These are phyloP conservation scores for Callyntrura guangdongensis DNA, from an alignment of 2,888 invertebrate species.

Conservation along the genomic window DNA sequence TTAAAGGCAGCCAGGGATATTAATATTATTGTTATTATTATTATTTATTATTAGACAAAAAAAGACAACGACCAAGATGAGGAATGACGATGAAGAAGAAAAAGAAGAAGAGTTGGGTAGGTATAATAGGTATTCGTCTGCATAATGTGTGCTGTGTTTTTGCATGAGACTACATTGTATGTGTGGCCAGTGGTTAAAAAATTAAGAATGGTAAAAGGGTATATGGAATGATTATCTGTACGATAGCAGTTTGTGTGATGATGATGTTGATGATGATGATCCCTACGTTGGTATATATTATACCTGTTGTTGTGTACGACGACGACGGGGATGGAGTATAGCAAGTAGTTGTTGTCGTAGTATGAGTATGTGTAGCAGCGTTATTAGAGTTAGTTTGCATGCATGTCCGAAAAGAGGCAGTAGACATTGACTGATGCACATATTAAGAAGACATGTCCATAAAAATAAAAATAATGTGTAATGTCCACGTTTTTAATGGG, in stretches of 20 bases:
- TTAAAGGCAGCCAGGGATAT: conserved; percentile 64
- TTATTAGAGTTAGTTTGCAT: conserved; percentile 1
- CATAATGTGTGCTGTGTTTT: background rate
- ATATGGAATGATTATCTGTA: too few relatives aligned
- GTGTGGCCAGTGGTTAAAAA: background rate
- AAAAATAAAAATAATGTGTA: conserved; percentile 78
- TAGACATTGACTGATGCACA: conserved; percentile 79
- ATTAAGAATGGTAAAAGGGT: too few relatives aligned
- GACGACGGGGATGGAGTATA: background rate
- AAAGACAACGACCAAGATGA: background rate
- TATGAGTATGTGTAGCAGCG: too few relatives aligned
- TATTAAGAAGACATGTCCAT: conserved; percentile 80
- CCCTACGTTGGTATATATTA: background rate
- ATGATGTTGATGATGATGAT: background rate
- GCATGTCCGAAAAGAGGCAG: conserved; percentile 77
- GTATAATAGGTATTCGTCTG: background rate
- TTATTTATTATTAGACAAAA: conserved; percentile 37
- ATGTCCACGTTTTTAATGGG: conserved; percentile 80
- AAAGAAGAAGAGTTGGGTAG: too few relatives aligned
- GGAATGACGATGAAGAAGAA: conserved; percentile 16
- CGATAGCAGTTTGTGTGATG: background rate
- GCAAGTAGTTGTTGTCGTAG: background rate
- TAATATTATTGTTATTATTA: conserved; percentile 34
- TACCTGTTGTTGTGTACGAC: background rate
- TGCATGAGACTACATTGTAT: background rate